phyloP scores from a whole-genome alignment of 2,797 vertebrate species.

The Lerista edwardsae region DNA sequence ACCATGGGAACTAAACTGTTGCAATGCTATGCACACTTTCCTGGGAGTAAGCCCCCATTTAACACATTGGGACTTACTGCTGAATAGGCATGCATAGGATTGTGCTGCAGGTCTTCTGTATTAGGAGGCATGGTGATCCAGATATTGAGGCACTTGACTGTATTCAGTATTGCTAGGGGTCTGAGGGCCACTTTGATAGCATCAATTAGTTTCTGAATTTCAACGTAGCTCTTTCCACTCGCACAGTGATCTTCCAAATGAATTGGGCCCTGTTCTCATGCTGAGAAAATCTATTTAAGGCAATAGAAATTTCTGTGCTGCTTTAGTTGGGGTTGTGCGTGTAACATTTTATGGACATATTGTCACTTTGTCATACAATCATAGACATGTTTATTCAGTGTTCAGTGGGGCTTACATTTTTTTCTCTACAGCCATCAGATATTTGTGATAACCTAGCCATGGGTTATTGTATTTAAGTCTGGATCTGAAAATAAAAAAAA shows the following conservation, averaged over 20 bases:
- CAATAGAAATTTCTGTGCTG: constrained; percentile 20
- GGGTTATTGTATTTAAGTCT: neutral
- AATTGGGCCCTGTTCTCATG: neutral
- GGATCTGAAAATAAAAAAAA: constrained; percentile 26
- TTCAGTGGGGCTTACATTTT: neutral
- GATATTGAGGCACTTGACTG: neutral
- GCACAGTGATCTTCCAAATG: neutral
- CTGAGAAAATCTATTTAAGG: constrained; percentile 21
- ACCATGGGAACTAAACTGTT: constrained; percentile 24
- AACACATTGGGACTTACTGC: too few relatives aligned
- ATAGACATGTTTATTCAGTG: too few relatives aligned
- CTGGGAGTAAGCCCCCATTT: too few relatives aligned
- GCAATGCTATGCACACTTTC: too few relatives aligned
- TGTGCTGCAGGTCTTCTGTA: neutral
- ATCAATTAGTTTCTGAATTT: neutral
- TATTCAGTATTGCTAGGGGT: neutral
- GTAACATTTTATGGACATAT: too few relatives aligned
- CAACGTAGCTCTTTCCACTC: neutral
- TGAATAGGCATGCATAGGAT: too few relatives aligned
- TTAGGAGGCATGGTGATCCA: neutral
- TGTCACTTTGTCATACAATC: neutral
- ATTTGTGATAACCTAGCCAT: constrained; percentile 17
- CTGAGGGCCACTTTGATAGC: neutral
- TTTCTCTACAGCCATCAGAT: neutral
- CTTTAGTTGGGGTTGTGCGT: constrained; percentile 11